These are phyloP conservation scores for Phrynocephalus vlangalii DNA, from an alignment of 2,797 vertebrate species.

Conservation along the genomic window DNA sequence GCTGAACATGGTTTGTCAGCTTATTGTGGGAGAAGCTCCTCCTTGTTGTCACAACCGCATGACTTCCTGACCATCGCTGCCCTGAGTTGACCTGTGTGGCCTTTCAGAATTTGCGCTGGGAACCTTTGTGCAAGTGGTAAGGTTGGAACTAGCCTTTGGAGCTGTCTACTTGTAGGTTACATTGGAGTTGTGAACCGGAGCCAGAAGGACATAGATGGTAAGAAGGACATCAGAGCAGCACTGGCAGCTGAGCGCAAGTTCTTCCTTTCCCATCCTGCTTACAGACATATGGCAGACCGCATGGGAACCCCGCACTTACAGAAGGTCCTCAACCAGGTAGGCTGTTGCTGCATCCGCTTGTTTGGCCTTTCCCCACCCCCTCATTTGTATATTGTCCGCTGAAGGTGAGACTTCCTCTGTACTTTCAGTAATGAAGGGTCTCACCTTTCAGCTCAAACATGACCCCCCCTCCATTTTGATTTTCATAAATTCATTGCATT, in stretches of 20 bases:
- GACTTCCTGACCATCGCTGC: background rate
- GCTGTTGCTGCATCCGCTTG: background rate
- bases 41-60: background rate
- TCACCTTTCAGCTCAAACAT: background rate
- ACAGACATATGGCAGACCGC: conserved; percentile 94
- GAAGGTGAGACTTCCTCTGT: background rate
- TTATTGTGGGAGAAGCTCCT: background rate
- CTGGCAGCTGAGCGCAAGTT: conserved; percentile 96
- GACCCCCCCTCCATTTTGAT: background rate
- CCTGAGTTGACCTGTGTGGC: background rate
- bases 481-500: background rate
- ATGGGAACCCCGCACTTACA: conserved; percentile 96
- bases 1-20: background rate
- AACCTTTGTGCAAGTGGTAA: background rate
- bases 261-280: conserved; percentile 94
- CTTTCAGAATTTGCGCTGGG: background rate
- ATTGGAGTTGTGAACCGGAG: conserved; percentile 97
- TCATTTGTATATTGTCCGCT: background rate
- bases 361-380: background rate
- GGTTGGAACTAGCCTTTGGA: background rate
- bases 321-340: conserved; percentile 93
- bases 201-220: conserved; percentile 98
- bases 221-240: conserved; percentile 93
- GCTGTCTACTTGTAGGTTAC: conserved; percentile 83
- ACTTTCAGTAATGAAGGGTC: background rate